These are phyloP conservation scores for Gobiocypris rarus DNA, from an alignment of 2,113 vertebrate species.

Conservation along the genomic window DNA sequence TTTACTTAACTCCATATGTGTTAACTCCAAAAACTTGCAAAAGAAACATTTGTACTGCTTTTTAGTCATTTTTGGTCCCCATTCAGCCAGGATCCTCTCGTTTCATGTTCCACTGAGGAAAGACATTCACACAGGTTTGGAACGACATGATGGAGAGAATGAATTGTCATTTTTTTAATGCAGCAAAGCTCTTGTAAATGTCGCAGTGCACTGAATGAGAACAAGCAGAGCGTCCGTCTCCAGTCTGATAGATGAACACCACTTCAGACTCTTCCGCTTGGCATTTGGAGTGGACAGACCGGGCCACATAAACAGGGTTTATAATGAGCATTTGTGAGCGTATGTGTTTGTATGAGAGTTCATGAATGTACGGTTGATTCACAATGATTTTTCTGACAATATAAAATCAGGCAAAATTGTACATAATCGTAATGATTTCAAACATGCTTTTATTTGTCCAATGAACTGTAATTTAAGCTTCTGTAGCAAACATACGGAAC, in stretches of 20 bases:
- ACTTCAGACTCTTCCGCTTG: conserved; percentile 22
- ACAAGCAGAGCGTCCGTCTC: neutral
- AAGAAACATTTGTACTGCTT: too few relatives aligned
- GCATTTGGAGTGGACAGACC: conserved; percentile 50
- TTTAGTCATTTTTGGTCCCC: neutral
- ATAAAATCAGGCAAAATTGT: neutral
- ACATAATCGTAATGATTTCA: too few relatives aligned
- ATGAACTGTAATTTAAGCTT: too few relatives aligned
- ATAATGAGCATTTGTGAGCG: conserved; percentile 14
- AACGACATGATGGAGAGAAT: neutral
- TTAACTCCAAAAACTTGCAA: too few relatives aligned
- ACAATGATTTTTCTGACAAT: neutral
- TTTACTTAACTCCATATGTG: too few relatives aligned
- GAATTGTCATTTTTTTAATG: neutral
- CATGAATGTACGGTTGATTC: neutral
- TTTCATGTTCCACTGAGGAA: neutral
- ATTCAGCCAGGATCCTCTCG: neutral
- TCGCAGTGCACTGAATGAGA: neutral
- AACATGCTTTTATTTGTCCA: too few relatives aligned
- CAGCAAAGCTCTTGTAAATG: conserved; percentile 4
- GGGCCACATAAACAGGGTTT: conserved; percentile 50
- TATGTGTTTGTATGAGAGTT: neutral
- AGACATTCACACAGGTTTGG: neutral
- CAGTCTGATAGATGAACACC: neutral
- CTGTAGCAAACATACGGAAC: too few relatives aligned